Conservation (phyloP, 2,797 vertebrate species). For the Mastacembelus armatus region DNA sequence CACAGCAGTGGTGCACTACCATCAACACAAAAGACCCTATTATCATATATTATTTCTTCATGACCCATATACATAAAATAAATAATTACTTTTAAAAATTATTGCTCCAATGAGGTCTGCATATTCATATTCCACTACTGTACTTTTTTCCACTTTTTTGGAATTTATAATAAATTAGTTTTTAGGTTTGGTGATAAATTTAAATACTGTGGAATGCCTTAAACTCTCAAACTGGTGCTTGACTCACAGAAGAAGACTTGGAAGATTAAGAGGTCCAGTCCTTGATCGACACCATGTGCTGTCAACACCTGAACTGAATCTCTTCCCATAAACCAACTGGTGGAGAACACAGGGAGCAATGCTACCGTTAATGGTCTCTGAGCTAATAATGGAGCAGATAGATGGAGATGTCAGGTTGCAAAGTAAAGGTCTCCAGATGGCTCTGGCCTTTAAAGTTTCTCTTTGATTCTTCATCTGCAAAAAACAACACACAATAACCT, state of each 20-base stretch:
- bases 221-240: not conserved
- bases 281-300: not conserved
- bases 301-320: too few species aligned
- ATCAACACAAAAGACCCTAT: constrained; percentile 1
- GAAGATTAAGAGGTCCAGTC: not conserved
- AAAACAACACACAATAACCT: not conserved
- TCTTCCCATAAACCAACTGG: constrained; percentile 12
- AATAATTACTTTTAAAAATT: not conserved
- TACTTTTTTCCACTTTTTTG: not conserved
- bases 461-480: not conserved
- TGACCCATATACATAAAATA: too few species aligned
- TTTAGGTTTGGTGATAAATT: too few species aligned
- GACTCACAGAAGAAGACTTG: not conserved
- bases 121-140: not conserved
- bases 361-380: constrained; percentile 1
- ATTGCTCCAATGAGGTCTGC: not conserved
- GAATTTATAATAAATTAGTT: too few species aligned
- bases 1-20: not conserved
- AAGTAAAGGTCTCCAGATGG: too few species aligned
- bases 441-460: too few species aligned
- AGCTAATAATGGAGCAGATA: constrained; percentile 19
- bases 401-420: constrained; percentile 12
- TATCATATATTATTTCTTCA: not conserved
- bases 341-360: constrained; percentile 7
- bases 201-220: not conserved